Conservation (phyloP, 2,113 vertebrate species). For the Rhinopithecus roxellana region DNA sequence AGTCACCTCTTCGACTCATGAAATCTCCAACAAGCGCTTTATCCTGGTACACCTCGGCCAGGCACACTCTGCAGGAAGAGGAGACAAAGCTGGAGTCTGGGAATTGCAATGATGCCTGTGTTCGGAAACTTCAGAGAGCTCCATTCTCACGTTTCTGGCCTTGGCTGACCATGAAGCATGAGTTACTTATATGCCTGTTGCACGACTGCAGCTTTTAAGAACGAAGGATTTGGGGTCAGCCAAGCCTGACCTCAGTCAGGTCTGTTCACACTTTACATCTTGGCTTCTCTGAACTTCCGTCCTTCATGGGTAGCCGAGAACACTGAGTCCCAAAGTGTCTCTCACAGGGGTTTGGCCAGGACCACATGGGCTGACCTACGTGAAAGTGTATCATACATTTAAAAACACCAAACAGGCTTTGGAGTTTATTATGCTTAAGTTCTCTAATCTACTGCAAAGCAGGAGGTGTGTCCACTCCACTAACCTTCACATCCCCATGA, state of each 20-base stretch:
- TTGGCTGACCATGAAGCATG: rapidly evolving
- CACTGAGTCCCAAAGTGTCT: not conserved
- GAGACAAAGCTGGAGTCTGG: not conserved
- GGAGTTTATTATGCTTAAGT: not conserved
- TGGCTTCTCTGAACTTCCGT: not conserved
- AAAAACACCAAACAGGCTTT: not conserved
- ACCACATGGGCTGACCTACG: not conserved
- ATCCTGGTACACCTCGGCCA: constrained; percentile 96
- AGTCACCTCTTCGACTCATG: constrained; percentile 88
- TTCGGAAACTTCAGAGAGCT: rapidly evolving
- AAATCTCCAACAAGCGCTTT: constrained; percentile 88
- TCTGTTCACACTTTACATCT: not conserved
- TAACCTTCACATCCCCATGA: not conserved
- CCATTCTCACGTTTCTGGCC: no score
- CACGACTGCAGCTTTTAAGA: not conserved
- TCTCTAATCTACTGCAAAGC: not conserved
- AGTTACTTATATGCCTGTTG: not conserved
- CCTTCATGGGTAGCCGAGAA: not conserved
- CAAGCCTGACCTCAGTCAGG: not conserved
- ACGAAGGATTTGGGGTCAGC: not conserved
- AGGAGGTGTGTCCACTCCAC: rapidly evolving
- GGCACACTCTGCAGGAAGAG: constrained; percentile 89
- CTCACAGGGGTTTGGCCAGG: not conserved
- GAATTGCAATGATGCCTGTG: rapidly evolving
- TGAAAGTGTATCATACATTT: not conserved